These are phyloP conservation scores for Ia io DNA, from an alignment of 2,113 vertebrate genomes.

Conservation along the genomic window DNA sequence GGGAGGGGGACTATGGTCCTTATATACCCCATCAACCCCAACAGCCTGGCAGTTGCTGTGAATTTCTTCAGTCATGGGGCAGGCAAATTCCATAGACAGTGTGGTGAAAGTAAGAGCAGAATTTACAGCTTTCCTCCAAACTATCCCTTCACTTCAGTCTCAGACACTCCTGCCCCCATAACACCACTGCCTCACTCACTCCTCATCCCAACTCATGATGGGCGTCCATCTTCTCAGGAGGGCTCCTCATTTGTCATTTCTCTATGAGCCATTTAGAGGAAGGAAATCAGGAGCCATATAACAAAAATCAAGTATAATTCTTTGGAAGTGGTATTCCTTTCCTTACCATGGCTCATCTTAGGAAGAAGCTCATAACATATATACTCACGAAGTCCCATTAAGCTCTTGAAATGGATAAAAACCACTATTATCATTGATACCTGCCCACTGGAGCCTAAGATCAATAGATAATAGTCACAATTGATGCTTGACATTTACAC, in stretches of 20 bases:
- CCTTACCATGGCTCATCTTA: neutral
- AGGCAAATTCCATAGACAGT: neutral
- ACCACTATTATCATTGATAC: neutral
- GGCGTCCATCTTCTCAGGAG: neutral
- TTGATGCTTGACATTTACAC: neutral
- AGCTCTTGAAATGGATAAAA: neutral
- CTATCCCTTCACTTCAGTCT: neutral
- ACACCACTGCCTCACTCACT: neutral
- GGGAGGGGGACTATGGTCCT: neutral
- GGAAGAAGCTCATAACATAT: neutral
- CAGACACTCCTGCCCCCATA: neutral
- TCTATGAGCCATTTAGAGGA: neutral
- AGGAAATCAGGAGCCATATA: neutral
- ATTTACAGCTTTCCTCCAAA: too few species aligned
- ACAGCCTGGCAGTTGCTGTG: neutral
- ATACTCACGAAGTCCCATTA: neutral
- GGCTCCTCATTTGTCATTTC: neutral
- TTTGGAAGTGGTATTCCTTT: neutral
- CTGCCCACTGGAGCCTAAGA: neutral
- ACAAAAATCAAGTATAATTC: neutral
- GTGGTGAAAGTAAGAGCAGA: neutral
- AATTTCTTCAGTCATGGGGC: neutral
- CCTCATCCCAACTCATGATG: neutral
- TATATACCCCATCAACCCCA: neutral
- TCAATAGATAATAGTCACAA: neutral